phyloP scores from a whole-genome alignment of 2,888 invertebrate species.

The Drosophila mimica region DNA sequence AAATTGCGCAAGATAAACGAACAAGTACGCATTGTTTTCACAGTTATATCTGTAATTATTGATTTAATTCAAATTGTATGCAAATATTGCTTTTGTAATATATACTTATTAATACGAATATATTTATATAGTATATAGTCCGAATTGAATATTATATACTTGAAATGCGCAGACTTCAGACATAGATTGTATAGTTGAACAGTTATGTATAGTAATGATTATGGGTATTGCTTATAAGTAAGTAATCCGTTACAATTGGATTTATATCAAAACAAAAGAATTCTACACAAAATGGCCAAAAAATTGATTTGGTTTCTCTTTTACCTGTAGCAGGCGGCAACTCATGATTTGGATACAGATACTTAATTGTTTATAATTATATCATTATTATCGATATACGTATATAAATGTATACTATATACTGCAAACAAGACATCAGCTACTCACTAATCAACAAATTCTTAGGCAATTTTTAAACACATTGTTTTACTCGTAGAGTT shows the following conservation, averaged over 20 bases:
- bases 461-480: conserved; percentile 44
- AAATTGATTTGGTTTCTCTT: conserved; percentile 26
- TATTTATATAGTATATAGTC: conserved; percentile 23
- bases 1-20: conserved; percentile 1
- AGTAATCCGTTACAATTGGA: conserved; percentile 59
- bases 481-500: conserved; percentile 41
- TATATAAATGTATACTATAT: conserved; percentile 11
- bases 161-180: conserved; percentile 53
- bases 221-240: conserved; percentile 55
- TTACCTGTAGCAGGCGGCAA: conserved; percentile 37
- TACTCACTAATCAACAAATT: conserved; percentile 77
- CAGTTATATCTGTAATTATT: conserved; percentile 40
- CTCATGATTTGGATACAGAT: conserved; percentile 22
- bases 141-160: conserved; percentile 35
- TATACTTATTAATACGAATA: conserved; percentile 46
- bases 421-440: conserved; percentile 59
- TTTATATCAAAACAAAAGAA: conserved; percentile 30
- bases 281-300: conserved; percentile 33
- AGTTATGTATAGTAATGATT: conserved; percentile 47
- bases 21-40: conserved; percentile 8
- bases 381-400: conserved; percentile 27
- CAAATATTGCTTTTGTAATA: conserved; percentile 59
- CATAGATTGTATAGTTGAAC: conserved; percentile 43
- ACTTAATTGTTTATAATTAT: conserved; percentile 20
- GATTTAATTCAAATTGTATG: conserved; percentile 53